These are phyloP conservation scores for Noctua pronuba DNA, from an alignment of 2,888 invertebrate genomes.

Conservation along the genomic window DNA sequence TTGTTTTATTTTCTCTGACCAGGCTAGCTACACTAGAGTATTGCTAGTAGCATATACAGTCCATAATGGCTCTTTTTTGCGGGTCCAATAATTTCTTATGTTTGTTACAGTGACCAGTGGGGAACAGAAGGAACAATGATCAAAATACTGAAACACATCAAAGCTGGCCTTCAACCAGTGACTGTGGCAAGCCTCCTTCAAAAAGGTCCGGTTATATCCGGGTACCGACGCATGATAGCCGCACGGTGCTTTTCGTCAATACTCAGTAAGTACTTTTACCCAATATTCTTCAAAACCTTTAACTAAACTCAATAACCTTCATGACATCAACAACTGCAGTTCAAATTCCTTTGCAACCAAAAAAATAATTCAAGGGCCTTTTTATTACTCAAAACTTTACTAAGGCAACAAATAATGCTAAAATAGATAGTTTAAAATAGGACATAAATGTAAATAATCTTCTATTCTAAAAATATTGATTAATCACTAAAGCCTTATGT, in stretches of 20 bases:
- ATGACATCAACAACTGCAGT: background rate
- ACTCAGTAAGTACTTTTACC: constrained; percentile 77
- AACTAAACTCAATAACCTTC: background rate
- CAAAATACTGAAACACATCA: constrained; percentile 74
- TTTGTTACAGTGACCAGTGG: constrained; percentile 80
- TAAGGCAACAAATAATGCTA: background rate
- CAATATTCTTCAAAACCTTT: background rate
- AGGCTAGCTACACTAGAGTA: background rate
- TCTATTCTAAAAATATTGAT: background rate
- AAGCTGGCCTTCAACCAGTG: constrained; percentile 62
- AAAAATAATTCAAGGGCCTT: background rate
- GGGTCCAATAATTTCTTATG: background rate
- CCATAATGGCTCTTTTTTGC: background rate
- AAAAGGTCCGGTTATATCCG: constrained; percentile 75
- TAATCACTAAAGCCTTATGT: background rate
- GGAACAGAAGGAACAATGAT: constrained; percentile 84
- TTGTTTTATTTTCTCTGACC: background rate
- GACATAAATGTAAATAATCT: background rate
- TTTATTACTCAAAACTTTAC: background rate
- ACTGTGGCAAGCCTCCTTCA: constrained; percentile 71
- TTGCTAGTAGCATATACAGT: background rate
- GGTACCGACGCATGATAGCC: constrained; percentile 72
- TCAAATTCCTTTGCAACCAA: background rate
- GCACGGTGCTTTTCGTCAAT: constrained; percentile 84
- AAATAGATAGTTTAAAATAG: background rate